Evolutionary conservation across 1,140 invertebrate genomes (phyloP).

Genomic region (Choristoneura fumiferana): DNA sequence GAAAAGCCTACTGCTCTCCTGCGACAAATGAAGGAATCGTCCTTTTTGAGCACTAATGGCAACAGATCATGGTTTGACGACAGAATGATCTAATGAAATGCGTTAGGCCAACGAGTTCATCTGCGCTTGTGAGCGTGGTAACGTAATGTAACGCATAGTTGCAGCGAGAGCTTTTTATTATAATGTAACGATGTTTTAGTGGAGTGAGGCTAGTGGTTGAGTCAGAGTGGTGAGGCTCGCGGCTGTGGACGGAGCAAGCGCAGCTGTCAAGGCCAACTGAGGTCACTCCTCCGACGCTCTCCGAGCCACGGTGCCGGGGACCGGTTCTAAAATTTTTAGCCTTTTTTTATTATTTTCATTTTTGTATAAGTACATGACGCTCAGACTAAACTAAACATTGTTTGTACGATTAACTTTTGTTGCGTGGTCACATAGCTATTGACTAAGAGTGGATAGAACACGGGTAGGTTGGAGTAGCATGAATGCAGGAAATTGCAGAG

Average conservation of each 20-base stretch:
- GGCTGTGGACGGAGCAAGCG: conserved; percentile 53
- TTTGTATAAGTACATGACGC: conserved; percentile 72
- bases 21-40: conserved; percentile 27
- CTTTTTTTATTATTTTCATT: conserved; percentile 78
- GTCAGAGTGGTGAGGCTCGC: conserved; percentile 52
- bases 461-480: background rate
- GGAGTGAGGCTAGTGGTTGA: conserved; percentile 71
- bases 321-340: conserved; percentile 78
- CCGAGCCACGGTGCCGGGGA: conserved; percentile 67
- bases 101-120: background rate
- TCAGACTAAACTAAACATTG: conserved; percentile 77
- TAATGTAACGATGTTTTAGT: conserved; percentile 47
- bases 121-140: conserved; percentile 24
- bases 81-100: conserved; percentile 24
- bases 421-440: conserved; percentile 30
- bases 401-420: conserved; percentile 75
- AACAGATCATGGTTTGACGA: conserved; percentile 59
- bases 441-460: background rate
- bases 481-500: too few species aligned
- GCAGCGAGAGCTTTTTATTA: conserved; percentile 49
- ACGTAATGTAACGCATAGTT: conserved; percentile 56
- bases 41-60: conserved; percentile 42
- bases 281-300: conserved; percentile 75
- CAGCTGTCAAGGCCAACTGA: conserved; percentile 76
- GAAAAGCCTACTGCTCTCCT: background rate